Evolutionary conservation across 2,113 vertebrate genomes (phyloP), one percentile per base, ranked within the genome.

Genomic region (Cygnus atratus): DNA sequence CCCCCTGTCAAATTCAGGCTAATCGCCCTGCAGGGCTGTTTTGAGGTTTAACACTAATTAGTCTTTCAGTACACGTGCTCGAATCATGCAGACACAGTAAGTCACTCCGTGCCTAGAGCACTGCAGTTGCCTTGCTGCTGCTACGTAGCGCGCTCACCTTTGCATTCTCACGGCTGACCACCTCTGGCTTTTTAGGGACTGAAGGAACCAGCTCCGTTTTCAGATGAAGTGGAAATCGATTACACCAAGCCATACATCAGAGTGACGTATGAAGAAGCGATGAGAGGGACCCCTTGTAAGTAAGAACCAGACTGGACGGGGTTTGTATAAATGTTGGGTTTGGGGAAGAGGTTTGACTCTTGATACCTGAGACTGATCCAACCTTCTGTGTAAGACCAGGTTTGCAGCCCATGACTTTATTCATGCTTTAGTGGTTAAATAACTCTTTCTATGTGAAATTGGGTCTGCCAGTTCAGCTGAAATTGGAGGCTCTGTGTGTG

Each of bases 261-360:
- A 94, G 99, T 99, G 66, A 99, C 97, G 0, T 98, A 99, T 97
- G 99, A 99, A 71, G 98, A 99, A 94, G 99, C 99, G 3, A 97
- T 97, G 93, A 98, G 87, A 95, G 99, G 99, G 84, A 99, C 99
- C 24, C 98, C 98, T 39, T 92, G 99, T 99, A 97, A 97, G 98
- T 98, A 73, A 71, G 66, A n/a, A 20, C 28, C 54, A 65, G 16
- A 35, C 25, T 35, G 55, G 28, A 70, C 77, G 18, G 19, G 10
- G 25, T 7, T 46, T 78, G 22, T 76, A 10, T 79, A 35, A 55
- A 29, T 44, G 16, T 20, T 58, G 67, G 19, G 3, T 10, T 62
- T 13, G 43, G 28, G 26, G 8, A 28, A 5, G 2, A 24, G 26
- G 5, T 76, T 7, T 78, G 44, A 35, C 9, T 63, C 24, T 68